Evolutionary conservation across 2,113 vertebrate species (phyloP).

Genomic region (Plestiodon gilberti): DNA sequence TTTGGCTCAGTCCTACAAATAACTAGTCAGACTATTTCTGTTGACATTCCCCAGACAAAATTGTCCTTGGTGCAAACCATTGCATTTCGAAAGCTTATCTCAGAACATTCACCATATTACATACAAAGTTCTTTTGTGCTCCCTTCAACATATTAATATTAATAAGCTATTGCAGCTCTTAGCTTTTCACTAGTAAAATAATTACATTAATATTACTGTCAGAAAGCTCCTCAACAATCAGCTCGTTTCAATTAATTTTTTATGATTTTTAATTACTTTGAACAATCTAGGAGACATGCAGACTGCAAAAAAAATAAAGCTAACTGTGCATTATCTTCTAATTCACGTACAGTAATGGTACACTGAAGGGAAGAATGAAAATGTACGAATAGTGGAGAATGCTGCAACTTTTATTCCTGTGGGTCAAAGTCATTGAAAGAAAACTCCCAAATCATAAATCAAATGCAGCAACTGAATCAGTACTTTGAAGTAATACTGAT

Average conservation of each 20-base stretch:
- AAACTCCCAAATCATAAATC: not conserved
- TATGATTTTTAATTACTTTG: slow-evolving; percentile 33
- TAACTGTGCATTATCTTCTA: slow-evolving; percentile 15
- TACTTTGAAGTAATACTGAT: not conserved
- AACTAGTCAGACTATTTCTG: not conserved
- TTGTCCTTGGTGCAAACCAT: not conserved
- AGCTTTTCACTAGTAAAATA: slow-evolving; percentile 15
- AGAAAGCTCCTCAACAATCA: slow-evolving; percentile 27
- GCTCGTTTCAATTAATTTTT: slow-evolving; percentile 28
- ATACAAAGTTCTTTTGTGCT: not conserved
- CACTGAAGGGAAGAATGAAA: not conserved
- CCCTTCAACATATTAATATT: slow-evolving; percentile 6
- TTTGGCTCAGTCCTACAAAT: not conserved
- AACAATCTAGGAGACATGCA: slow-evolving; percentile 3
- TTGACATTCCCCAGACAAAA: not conserved
- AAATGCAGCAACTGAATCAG: not conserved
- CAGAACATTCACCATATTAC: not conserved
- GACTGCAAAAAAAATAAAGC: slow-evolving; percentile 3
- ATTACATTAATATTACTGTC: slow-evolving; percentile 27
- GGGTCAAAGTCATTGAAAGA: not conserved
- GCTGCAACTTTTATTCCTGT: not conserved
- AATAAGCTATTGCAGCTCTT: slow-evolving; percentile 10
- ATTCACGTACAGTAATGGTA: not conserved
- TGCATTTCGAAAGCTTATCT: not conserved
- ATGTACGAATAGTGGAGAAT: not conserved